A percentile compares a stretch with the other conserved stretches of the same genome.
These are phyloP conservation scores for Sarcophaga variegata DNA, from an alignment of 2,888 invertebrate species.

Conservation along the genomic window DNA sequence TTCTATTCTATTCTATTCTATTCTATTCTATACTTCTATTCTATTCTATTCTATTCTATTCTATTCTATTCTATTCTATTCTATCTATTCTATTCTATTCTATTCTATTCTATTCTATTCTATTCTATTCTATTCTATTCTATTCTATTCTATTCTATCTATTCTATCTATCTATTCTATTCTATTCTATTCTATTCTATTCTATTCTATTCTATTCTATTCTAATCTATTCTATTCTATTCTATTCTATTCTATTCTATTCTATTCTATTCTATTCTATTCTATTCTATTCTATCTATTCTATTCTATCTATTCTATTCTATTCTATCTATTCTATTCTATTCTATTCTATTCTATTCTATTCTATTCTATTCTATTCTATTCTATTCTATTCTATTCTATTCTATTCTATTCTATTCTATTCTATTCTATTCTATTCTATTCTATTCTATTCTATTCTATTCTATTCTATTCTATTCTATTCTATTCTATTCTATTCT, in stretches of 20 bases:
- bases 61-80: constrained; percentile 25
- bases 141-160: constrained; percentile 41
- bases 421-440: constrained; percentile 36
- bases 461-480: constrained; percentile 41
- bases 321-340: constrained; percentile 49
- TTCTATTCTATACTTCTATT: constrained; percentile 40
- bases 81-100: constrained; percentile 38
- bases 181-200: constrained; percentile 44
- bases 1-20: constrained; percentile 40
- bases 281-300: constrained; percentile 39
- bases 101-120: constrained; percentile 13
- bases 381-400: no score
- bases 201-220: constrained; percentile 27
- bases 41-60: constrained; percentile 28
- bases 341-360: constrained; percentile 40
- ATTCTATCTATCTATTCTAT: no score
- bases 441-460: no score
- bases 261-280: no score
- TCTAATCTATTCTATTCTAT: constrained; percentile 34
- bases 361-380: constrained; percentile 39
- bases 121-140: constrained; percentile 38
- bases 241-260: constrained; percentile 35
- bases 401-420: constrained; percentile 17
- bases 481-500: constrained; percentile 48
- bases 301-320: constrained; percentile 40